Evolutionary conservation across 2,797 vertebrate species (phyloP).

Genomic region (Mormyrus hasselquistii): DNA sequence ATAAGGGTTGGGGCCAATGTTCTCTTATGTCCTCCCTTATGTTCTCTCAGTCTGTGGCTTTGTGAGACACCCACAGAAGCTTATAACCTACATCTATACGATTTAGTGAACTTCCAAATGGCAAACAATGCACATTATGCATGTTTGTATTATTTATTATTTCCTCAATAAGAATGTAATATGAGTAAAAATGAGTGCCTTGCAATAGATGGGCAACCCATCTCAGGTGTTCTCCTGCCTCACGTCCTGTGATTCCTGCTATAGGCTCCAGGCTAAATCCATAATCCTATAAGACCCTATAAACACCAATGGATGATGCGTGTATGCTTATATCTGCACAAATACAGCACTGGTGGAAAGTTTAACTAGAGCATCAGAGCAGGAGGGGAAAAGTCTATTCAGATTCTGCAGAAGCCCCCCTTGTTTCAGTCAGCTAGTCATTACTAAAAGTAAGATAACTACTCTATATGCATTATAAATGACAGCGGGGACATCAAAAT

Average conservation of each 20-base stretch:
- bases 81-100: not conserved
- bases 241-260: not conserved
- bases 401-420: not conserved
- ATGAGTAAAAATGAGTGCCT: not conserved
- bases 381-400: not conserved
- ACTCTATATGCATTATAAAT: slow-evolving; percentile 16
- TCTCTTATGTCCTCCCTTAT: not conserved
- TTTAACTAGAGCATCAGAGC: not conserved
- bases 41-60: not conserved
- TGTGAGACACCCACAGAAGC: not conserved
- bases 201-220: not conserved
- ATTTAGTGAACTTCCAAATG: not conserved
- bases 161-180: not conserved
- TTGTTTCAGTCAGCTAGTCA: slow-evolving; percentile 2
- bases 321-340: not conserved
- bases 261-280: not conserved
- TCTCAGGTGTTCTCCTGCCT: not conserved
- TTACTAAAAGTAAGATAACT: slow-evolving; percentile 19
- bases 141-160: not conserved
- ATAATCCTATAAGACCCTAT: not conserved
- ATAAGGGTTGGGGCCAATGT: not conserved
- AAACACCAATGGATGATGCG: not conserved
- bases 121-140: not conserved
- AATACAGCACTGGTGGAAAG: not conserved
- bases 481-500: not conserved